Evolutionary conservation across 1,140 invertebrate species (phyloP), one percentile per base, ranked within the genome.

Genomic region (Saxidomus purpurata): DNA sequence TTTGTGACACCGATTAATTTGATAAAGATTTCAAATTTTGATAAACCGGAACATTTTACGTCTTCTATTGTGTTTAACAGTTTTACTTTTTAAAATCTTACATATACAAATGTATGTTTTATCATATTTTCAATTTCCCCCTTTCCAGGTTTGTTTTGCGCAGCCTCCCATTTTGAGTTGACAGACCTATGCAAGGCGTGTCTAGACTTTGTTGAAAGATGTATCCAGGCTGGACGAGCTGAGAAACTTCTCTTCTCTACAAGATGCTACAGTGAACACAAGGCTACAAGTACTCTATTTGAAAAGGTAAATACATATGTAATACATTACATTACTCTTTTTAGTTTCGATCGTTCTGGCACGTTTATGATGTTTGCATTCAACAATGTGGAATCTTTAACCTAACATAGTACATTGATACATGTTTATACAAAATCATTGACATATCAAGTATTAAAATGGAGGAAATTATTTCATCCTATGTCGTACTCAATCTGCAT

Each of bases 111-210:
- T 8, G 15, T 43, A 15, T 43, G 15, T 4, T 43, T 43, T 43
- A 8, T 43, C 43, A 31, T 47, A 19, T 49, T 82, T 17, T 49
- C 47, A 11, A 49, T 49, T 49, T 63, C 31, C 19, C 6, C 59
- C 74, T 31, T 61, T 63, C 63, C 67, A 81, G 87, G 84, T 76
- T 69, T 90, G 59, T 67, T 84, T 15, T 90, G 89, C 69, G 89
- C 77, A 0, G 79, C 89, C 34, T n/a, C 47, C 19, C 85, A 90
- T 22, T 90, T 90, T 59, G 71, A 71, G 38, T 17, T 90, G 11
- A 19, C 36, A 34, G 89, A 90, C n/a, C 55, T 90, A 19, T 28
- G 49, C 43, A 69, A 61, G 31, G 89, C 89, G 25, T 90, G 89
- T 77, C 77, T 84, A 52, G 74, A 88, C 40, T 90, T 87, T 55